Evolutionary conservation across 2,797 vertebrate genomes (phyloP).

Genomic region (Coendou prehensilis): DNA sequence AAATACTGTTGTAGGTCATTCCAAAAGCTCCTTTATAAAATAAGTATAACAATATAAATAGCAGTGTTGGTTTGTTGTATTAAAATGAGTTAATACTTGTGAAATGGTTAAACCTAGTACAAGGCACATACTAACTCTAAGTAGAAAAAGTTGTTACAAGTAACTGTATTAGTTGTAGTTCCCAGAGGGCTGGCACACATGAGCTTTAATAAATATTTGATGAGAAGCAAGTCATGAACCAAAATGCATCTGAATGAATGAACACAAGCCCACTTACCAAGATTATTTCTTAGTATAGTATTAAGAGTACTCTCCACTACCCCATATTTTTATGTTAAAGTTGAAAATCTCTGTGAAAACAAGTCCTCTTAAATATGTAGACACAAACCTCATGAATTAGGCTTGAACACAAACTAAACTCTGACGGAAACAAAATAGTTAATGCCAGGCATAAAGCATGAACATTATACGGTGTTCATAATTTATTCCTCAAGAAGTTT

Average conservation of each 20-base stretch:
- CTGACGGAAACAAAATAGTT: slow-evolving; percentile 20
- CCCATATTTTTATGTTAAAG: slow-evolving; percentile 28
- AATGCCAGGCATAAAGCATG: slow-evolving; percentile 2
- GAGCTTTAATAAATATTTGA: slow-evolving; percentile 58
- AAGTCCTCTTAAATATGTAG: not conserved
- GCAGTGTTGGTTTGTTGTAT: not conserved
- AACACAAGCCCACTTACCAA: not conserved
- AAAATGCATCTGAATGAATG: not conserved
- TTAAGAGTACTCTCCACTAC: not conserved
- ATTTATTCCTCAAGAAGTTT: slow-evolving; percentile 40
- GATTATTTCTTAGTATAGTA: not conserved
- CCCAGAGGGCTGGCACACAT: not conserved
- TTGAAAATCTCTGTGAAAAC: slow-evolving; percentile 53
- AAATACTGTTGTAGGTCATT: not conserved
- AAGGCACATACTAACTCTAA: not conserved
- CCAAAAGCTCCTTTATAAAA: not conserved
- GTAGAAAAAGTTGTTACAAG: not conserved
- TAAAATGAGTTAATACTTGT: not conserved
- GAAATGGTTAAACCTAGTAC: slow-evolving; percentile 16
- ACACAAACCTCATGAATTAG: slow-evolving; percentile 2
- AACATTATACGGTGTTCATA: not conserved
- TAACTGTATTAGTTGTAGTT: not conserved
- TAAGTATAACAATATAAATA: not conserved
- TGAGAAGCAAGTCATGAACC: slow-evolving; percentile 30
- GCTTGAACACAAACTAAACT: slow-evolving; percentile 47